Base-by-base conservation (phyloP, 2,888 invertebrate species). In the Sinotaia quadrata region DNA sequence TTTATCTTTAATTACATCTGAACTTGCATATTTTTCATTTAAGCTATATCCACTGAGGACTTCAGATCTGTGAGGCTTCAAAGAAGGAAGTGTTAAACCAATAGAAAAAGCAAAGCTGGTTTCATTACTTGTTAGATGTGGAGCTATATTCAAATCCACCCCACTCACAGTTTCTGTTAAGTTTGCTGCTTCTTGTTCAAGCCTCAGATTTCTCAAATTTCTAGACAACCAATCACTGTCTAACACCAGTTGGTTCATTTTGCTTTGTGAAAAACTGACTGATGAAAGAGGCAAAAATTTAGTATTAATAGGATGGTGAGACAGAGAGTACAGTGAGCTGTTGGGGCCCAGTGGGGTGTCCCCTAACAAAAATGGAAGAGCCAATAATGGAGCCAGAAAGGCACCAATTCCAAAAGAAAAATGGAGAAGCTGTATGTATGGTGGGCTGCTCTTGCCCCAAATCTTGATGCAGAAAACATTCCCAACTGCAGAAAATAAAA, bases 351-450 rank as follows among this genome's bases (percentile, higher is more conserved):
- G 44, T 4, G 44, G 37, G 10, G 44, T 56, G 29, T 56, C 56
- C 5, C 56, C 62, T 21, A 51, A 31, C 12, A 88, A 78, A 73
- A 89, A 89, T 21, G 89, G 89, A 51, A 83, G 85, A 7, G 89
- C 88, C 27, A 90, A 72, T 3, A 89, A 78, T 7, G 89, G 89
- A 7, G 89, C 88, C 36, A 89, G 76, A 70, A 89, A 89, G 0
- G 89, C 88, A 21, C 89, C 89, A 21, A 89, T 74, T 12, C 89
- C 89, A 78, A 89, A 89, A 24, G 87, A 83, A 76, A 89, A 89
- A 75, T 89, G 89, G 33, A 90, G 76, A 3, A 87, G 84, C 78
- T 90, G 89, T 81, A 90, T 86, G 75, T 87, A 89, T 3, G 89
- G 88, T 0, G 85, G 87, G 76, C 86, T 89, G 69, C 79, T 79